phyloP scores from a whole-genome alignment of 2,113 vertebrate species.

The Triplophysa tibetana region DNA sequence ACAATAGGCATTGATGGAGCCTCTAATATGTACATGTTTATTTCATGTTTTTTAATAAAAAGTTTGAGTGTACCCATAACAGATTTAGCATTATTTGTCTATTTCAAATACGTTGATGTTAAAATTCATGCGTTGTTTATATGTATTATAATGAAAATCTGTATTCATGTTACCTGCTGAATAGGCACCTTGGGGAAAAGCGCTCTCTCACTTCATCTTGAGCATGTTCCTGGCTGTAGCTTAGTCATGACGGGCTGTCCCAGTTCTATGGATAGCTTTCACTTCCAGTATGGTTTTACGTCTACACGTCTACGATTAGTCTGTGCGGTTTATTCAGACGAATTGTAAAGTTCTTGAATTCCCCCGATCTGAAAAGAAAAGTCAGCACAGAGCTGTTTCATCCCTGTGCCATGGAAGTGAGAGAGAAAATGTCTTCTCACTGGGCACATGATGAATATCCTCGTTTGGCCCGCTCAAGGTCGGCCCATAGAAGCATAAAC shows the following conservation, averaged over 20 bases:
- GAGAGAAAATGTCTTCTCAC: conserved; percentile 43
- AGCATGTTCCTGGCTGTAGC: conserved; percentile 1
- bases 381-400: conserved; percentile 54
- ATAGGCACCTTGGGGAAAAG: neutral
- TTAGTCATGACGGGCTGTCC: conserved; percentile 31
- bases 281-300: conserved; percentile 63
- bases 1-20: neutral
- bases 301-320: conserved; percentile 39
- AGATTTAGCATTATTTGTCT: neutral
- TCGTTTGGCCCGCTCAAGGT: conserved; percentile 58
- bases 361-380: conserved; percentile 62
- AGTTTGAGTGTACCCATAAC: neutral
- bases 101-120: neutral
- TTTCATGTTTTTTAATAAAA: neutral
- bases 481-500: conserved; percentile 57
- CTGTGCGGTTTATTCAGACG: conserved; percentile 40
- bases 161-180: conserved; percentile 30
- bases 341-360: conserved; percentile 66
- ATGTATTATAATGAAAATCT: neutral
- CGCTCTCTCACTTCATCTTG: conserved; percentile 19
- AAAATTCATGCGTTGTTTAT: neutral
- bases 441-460: conserved; percentile 46
- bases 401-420: conserved; percentile 43
- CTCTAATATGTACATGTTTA: neutral
- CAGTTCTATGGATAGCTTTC: conserved; percentile 59